phyloP scores from a whole-genome alignment of 1,140 invertebrate species.

The Drosophila ironensis region DNA sequence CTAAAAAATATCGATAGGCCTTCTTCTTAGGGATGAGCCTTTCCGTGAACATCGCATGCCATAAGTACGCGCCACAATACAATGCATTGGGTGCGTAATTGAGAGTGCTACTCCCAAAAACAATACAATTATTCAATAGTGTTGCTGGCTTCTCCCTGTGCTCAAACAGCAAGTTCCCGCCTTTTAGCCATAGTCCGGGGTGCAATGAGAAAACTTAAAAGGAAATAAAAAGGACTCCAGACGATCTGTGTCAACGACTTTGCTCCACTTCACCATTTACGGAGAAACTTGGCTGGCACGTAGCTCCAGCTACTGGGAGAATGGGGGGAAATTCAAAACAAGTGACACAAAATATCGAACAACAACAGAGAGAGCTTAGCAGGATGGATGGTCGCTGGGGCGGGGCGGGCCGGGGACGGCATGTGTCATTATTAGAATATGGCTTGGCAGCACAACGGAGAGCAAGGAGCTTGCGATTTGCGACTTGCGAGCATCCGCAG shows the following conservation, averaged over 20 bases:
- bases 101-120: too few relatives aligned
- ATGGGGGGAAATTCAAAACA: conserved; percentile 76
- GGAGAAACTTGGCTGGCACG: conserved; percentile 75
- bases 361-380: conserved; percentile 46
- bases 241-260: conserved; percentile 77
- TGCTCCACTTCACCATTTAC: conserved; percentile 79
- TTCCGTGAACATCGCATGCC: too few relatives aligned
- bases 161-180: conserved; percentile 25
- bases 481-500: conserved; percentile 29
- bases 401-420: conserved; percentile 22
- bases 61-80: too few relatives aligned
- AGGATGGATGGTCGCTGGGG: neutral
- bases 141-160: too few relatives aligned
- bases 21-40: too few relatives aligned
- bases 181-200: conserved; percentile 57
- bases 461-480: neutral
- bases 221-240: conserved; percentile 21
- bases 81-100: too few relatives aligned
- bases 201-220: conserved; percentile 37
- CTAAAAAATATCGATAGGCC: too few relatives aligned
- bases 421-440: conserved; percentile 79
- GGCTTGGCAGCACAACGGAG: conserved; percentile 12
- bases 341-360: conserved; percentile 77
- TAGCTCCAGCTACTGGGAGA: conserved; percentile 47
- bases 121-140: too few relatives aligned